A percentile compares a stretch with the other conserved stretches of the same genome.
These are phyloP conservation scores for Drosophila birchii DNA, from an alignment of 2,888 invertebrate species.

Conservation along the genomic window DNA sequence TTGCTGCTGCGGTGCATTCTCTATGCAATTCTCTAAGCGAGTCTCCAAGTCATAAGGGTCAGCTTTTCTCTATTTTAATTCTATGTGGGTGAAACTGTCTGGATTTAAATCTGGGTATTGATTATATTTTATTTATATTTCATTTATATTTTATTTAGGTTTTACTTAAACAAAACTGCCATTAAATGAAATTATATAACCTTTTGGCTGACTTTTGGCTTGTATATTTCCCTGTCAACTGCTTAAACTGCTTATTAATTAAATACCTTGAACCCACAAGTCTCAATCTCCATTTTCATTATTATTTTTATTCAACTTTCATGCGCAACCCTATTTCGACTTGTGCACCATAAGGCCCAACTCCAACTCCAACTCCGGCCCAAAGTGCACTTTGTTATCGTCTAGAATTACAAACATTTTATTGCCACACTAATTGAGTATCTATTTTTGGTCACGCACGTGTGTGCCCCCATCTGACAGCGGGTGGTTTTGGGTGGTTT, in stretches of 20 bases:
- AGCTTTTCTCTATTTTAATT: neutral
- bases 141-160: too few relatives aligned
- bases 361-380: neutral
- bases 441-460: slow-evolving; percentile 74
- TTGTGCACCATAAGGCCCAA: neutral
- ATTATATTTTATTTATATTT: too few relatives aligned
- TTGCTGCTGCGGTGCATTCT: slow-evolving; percentile 1
- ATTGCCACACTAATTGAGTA: slow-evolving; percentile 76
- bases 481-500: slow-evolving; percentile 14
- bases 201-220: neutral
- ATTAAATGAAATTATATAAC: neutral
- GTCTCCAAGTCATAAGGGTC: neutral
- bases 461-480: slow-evolving; percentile 25
- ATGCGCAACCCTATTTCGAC: neutral
- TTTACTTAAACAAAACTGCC: too few relatives aligned
- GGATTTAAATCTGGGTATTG: neutral
- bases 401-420: slow-evolving; percentile 67
- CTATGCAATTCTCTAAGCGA: slow-evolving; percentile 3
- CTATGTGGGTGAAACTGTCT: neutral
- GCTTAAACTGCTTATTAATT: neutral
- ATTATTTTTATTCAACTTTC: neutral
- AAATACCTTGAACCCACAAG: neutral
- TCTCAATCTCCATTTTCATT: neutral
- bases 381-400: slow-evolving; percentile 43
- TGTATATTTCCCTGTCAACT: neutral